Conservation (phyloP, 2,113 vertebrate species). For the Pampusana beccarii region DNA sequence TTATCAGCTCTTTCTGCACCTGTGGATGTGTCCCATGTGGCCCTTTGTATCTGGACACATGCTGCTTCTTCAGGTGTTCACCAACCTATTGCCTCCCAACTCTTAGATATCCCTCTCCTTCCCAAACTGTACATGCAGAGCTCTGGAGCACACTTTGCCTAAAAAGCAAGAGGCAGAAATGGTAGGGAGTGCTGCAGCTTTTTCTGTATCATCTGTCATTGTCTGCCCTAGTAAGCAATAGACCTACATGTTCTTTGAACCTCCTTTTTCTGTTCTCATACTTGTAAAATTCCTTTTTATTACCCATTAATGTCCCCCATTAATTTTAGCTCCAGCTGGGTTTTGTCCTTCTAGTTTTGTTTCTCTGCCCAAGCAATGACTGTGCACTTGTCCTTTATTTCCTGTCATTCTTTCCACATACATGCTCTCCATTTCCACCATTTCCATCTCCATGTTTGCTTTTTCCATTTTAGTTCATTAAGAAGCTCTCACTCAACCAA, state of each 20-base stretch:
- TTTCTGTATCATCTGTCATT: not conserved
- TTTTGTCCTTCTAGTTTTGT: conserved; percentile 34
- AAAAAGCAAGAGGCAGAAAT: not conserved
- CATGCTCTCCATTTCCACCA: conserved; percentile 1
- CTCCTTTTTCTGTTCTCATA: not conserved
- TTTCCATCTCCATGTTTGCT: not conserved
- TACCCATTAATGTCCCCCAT: not conserved
- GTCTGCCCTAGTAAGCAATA: not conserved
- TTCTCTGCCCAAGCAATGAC: not conserved
- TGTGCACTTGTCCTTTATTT: not conserved
- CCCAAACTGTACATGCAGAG: not conserved
- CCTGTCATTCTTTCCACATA: not conserved
- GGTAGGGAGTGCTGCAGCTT: not conserved
- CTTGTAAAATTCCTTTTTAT: not conserved
- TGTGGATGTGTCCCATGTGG: not conserved
- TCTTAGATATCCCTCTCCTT: not conserved
- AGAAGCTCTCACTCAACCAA: not conserved
- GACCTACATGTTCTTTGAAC: not conserved
- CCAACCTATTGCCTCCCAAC: not conserved
- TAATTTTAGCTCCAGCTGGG: not conserved
- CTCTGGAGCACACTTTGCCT: not conserved
- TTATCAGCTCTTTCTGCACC: not conserved
- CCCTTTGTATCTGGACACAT: not conserved
- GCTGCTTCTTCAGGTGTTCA: not conserved
- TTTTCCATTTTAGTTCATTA: conserved; percentile 20